Evolutionary conservation across 2,113 vertebrate species (phyloP).

Genomic region (Ranitomeya imitator): DNA sequence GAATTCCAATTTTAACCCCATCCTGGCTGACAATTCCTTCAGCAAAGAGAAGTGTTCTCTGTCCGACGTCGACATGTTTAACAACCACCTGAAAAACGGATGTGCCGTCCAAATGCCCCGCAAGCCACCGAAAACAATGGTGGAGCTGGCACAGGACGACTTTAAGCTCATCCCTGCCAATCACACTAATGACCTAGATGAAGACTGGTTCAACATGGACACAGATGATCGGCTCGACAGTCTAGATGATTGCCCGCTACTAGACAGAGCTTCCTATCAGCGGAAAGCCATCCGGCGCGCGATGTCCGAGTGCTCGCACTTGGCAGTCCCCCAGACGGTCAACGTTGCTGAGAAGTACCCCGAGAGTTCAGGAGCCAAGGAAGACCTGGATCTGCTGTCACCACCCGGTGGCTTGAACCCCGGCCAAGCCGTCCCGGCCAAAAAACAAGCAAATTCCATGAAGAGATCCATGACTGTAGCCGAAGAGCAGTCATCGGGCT

Average conservation of each 20-base stretch:
- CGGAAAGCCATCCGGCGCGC: conserved; percentile 89
- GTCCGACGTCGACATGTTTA: conserved; percentile 9
- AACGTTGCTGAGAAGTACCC: conserved; percentile 90
- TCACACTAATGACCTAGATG: conserved; percentile 51
- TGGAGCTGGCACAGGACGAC: conserved; percentile 72
- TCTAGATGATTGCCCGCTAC: conserved; percentile 65
- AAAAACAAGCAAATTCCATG: conserved; percentile 67
- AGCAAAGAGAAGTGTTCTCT: not conserved
- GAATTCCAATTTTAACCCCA: conserved; percentile 72
- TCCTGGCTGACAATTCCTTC: conserved; percentile 55
- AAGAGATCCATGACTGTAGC: conserved; percentile 85
- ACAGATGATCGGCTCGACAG: conserved; percentile 68
- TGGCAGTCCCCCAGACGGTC: conserved; percentile 85
- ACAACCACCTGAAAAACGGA: conserved; percentile 61
- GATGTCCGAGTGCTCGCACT: conserved; percentile 92
- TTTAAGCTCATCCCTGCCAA: conserved; percentile 46
- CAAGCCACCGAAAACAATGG: conserved; percentile 66
- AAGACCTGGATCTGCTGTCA: conserved; percentile 66
- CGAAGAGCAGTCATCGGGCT: conserved; percentile 74
- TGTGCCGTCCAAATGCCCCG: conserved; percentile 25
- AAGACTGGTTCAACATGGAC: conserved; percentile 59
- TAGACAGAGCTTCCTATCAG: conserved; percentile 76
- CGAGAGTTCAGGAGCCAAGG: conserved; percentile 66
- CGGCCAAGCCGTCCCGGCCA: conserved; percentile 67
- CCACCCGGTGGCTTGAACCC: conserved; percentile 61